These are phyloP conservation scores for Acleris cristana DNA, from an alignment of 2,888 invertebrate genomes.

Conservation along the genomic window DNA sequence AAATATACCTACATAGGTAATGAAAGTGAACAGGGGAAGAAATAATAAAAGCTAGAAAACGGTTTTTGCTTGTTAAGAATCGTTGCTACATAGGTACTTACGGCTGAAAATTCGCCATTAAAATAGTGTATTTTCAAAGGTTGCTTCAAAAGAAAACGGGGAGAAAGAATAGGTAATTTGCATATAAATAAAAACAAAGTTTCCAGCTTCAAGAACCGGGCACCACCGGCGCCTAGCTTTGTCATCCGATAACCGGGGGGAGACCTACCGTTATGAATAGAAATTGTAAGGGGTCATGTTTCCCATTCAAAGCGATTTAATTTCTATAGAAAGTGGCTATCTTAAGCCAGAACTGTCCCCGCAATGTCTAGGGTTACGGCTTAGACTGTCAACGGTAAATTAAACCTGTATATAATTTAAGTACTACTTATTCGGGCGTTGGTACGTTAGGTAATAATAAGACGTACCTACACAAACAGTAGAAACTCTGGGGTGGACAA, in stretches of 20 bases:
- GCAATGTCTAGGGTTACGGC: constrained; percentile 28
- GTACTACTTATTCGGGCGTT: not conserved
- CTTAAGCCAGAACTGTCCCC: constrained; percentile 27
- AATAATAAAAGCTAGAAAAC: no score
- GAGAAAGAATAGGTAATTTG: not conserved
- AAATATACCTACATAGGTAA: no score
- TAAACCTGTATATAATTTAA: constrained; percentile 5
- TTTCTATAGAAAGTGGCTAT: constrained; percentile 41
- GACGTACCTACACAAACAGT: no score
- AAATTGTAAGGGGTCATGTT: constrained; percentile 49
- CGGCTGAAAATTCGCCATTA: no score
- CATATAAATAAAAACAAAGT: constrained; percentile 25
- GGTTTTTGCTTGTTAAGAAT: no score
- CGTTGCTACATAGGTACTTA: no score
- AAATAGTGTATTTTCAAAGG: no score
- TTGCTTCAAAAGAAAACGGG: no score
- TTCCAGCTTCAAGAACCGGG: constrained; percentile 42
- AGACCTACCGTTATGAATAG: constrained; percentile 57
- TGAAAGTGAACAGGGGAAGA: no score
- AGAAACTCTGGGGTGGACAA: no score
- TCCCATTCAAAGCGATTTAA: constrained; percentile 44
- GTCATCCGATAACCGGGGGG: constrained; percentile 64
- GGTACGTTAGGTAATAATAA: not conserved
- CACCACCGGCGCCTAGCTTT: constrained; percentile 58
- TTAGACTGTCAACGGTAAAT: constrained; percentile 29